Percentiles rank a stretch among this genome's conserved stretches.
phyloP scores from a whole-genome alignment of 2,113 vertebrate genomes.

The Choloepus hoffmanni region DNA sequence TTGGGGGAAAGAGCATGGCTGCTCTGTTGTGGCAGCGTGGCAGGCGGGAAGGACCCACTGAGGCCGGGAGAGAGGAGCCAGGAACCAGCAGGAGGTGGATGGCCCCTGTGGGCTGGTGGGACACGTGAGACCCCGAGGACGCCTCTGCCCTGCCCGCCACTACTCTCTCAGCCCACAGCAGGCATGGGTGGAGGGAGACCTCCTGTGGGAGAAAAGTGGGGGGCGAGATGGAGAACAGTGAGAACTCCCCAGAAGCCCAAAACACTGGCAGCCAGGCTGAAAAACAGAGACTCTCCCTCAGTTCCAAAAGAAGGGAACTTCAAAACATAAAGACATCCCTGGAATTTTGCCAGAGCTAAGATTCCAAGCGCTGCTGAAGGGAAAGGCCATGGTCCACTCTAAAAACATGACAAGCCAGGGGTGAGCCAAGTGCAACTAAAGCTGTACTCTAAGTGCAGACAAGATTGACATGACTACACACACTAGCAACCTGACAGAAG shows the following conservation, averaged over 20 bases:
- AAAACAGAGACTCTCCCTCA: background rate
- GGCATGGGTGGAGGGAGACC: background rate
- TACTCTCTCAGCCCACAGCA: no score
- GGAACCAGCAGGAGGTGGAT: fast-evolving
- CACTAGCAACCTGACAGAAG: fast-evolving
- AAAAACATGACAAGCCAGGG: background rate
- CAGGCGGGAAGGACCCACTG: background rate
- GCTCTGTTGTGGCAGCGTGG: fast-evolving
- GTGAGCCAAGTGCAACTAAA: background rate
- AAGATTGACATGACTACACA: fast-evolving
- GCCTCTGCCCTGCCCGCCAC: fast-evolving
- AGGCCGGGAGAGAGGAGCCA: background rate
- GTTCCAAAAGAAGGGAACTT: background rate
- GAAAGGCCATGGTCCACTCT: background rate
- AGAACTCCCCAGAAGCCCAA: background rate
- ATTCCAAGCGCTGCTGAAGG: background rate
- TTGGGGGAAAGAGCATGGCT: fast-evolving
- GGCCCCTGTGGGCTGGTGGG: fast-evolving
- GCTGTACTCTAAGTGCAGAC: fast-evolving
- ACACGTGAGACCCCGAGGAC: fast-evolving
- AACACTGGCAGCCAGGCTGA: background rate
- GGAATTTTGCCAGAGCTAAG: background rate
- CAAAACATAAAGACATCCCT: background rate
- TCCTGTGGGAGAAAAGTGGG: background rate
- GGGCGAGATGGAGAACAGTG: background rate